Base-by-base conservation (phyloP, 2,888 invertebrate genomes). In the Ryuthela nishihirai region DNA sequence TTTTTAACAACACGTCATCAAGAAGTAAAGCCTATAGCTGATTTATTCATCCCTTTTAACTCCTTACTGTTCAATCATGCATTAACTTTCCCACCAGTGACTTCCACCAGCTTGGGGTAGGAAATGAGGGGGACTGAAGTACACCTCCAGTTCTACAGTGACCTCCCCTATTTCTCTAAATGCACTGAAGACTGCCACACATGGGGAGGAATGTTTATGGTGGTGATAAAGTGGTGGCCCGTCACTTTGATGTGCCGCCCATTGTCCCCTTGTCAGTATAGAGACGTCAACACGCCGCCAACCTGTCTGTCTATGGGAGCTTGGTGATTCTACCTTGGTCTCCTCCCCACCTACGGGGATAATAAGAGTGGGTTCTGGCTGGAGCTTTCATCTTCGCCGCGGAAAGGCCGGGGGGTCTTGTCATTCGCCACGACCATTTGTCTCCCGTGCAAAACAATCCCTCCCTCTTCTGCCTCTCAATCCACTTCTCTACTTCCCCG, bases 371-470 rank as follows among this genome's bases (percentile, higher is more conserved):
- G 46, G 32, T 42, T 20, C 18, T 23, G 20, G 41, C 26, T 58
- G n/a, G n/a, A n/a, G n/a, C n/a, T 59, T 53, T 59, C 58, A 59
- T 59, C 58, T 59, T 59, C 39, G 58, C 58, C 58, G 58, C 47
- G 35, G 12, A 29, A 12, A 12, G 29, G 29, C 29, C 7, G 9
- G 12, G 9, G 9, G 29, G 29, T 29, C 29, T 29, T 12, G 12
- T 9, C 32, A 25, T n/a, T n/a, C n/a, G n/a, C n/a, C n/a, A n/a
- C n/a, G 9, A 20, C 34, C 58, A 47, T 53, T 59, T 59, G 48
- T 52, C 50, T 55, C 53, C 39, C 12, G 29, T 29, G 29, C 40
- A 59, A 32, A 39, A 44, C 42, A 53, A 46, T 48, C 52, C 20
- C 36, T 38, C 50, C 38, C 43, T 15, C 15, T 25, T 52, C 41